Evolutionary conservation across 2,888 invertebrate genomes (phyloP).

Genomic region (Oxystoma pomonae): DNA sequence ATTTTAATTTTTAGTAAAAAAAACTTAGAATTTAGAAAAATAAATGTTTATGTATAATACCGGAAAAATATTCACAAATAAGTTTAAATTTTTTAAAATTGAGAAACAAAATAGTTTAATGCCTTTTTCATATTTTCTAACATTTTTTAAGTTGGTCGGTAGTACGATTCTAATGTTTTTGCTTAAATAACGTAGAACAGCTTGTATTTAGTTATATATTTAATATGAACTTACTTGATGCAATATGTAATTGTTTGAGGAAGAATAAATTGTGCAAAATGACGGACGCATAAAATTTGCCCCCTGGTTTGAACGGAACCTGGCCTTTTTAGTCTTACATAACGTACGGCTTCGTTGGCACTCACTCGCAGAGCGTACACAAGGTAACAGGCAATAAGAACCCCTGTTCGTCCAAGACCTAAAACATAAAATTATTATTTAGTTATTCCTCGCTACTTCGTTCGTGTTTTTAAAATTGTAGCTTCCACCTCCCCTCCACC

Average conservation of each 20-base stretch:
- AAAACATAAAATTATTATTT: too few species aligned
- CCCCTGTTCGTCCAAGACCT: constrained; percentile 82
- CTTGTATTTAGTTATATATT: not conserved
- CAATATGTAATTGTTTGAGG: constrained; percentile 73
- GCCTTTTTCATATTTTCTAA: not conserved
- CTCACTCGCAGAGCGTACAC: constrained; percentile 72
- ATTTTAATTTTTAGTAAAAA: too few species aligned
- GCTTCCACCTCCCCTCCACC: too few species aligned
- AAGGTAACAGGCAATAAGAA: constrained; percentile 81
- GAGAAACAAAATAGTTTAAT: too few species aligned
- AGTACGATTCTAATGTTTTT: constrained; percentile 10
- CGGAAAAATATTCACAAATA: too few species aligned
- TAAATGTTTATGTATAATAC: too few species aligned
- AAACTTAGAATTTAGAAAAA: too few species aligned
- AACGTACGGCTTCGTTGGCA: constrained; percentile 76
- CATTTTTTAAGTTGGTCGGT: not conserved
- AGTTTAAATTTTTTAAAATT: too few species aligned
- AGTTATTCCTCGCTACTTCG: too few species aligned
- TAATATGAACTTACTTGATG: constrained; percentile 60
- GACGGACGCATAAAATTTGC: constrained; percentile 76
- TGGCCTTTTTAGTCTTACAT: constrained; percentile 71
- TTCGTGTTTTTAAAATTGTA: too few species aligned
- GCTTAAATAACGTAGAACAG: not conserved
- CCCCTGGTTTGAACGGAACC: constrained; percentile 78
- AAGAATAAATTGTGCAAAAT: constrained; percentile 75